These are phyloP conservation scores for Tetrax tetrax DNA, from an alignment of 2,113 vertebrate species.

Conservation along the genomic window DNA sequence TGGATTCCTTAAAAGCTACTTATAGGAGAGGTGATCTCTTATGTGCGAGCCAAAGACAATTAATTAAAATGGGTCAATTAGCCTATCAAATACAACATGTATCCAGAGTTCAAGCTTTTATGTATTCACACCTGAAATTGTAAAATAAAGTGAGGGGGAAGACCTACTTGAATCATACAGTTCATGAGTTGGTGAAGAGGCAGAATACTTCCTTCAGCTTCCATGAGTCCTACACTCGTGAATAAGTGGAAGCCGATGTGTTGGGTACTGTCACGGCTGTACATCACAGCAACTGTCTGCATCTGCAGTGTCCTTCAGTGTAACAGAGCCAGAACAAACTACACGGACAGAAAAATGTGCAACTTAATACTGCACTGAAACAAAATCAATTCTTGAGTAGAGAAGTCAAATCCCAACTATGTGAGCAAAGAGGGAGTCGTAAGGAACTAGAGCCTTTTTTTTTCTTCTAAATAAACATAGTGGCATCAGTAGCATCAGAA, in stretches of 20 bases:
- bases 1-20: slow-evolving; percentile 49
- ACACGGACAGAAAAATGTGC: background rate
- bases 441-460: background rate
- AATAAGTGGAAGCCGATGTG: background rate
- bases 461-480: background rate
- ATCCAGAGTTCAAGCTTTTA: slow-evolving; percentile 2
- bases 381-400: background rate
- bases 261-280: background rate
- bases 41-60: slow-evolving; percentile 5
- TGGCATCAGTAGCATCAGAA: background rate
- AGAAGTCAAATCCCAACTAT: background rate
- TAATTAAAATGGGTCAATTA: slow-evolving; percentile 53
- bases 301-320: background rate
- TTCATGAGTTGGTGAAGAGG: background rate
- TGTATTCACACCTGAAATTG: background rate
- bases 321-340: background rate
- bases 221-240: rapidly evolving
- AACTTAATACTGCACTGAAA: background rate
- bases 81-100: slow-evolving; percentile 27
- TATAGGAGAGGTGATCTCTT: slow-evolving; percentile 51
- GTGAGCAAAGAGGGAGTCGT: background rate
- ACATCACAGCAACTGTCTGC: background rate
- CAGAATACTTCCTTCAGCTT: background rate
- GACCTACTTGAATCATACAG: background rate
- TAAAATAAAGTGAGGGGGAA: background rate